Evolutionary conservation across 1,140 invertebrate species (phyloP).

Genomic region (Drosophila tani): DNA sequence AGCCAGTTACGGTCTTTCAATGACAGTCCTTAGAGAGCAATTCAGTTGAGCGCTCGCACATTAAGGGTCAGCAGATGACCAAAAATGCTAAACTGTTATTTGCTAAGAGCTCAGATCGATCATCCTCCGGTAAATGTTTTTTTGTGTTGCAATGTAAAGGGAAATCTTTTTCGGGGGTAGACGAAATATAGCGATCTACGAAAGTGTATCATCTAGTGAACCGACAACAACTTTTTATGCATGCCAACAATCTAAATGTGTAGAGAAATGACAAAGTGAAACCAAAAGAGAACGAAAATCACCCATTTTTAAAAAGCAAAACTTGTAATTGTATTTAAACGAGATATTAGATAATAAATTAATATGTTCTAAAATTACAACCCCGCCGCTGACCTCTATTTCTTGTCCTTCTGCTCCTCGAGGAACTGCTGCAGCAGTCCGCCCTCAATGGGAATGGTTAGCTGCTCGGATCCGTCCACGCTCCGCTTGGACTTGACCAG

Average conservation of each 20-base stretch:
- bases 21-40: background rate
- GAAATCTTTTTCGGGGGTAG: constrained; percentile 6
- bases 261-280: constrained; percentile 63
- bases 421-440: constrained; percentile 91
- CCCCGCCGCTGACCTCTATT: constrained; percentile 35
- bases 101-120: background rate
- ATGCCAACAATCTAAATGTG: constrained; percentile 83
- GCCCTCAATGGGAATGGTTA: constrained; percentile 92
- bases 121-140: background rate
- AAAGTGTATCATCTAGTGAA: constrained; percentile 37
- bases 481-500: constrained; percentile 92
- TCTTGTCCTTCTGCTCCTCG: constrained; percentile 86
- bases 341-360: constrained; percentile 80
- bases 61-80: too few relatives aligned
- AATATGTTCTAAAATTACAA: constrained; percentile 76
- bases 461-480: constrained; percentile 92
- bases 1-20: background rate
- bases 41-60: too few relatives aligned
- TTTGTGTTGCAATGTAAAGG: constrained; percentile 3
- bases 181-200: constrained; percentile 31
- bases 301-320: constrained; percentile 66
- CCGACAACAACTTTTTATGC: constrained; percentile 69
- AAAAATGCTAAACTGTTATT: background rate
- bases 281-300: constrained; percentile 24
- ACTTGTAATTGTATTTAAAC: constrained; percentile 82